Evolutionary conservation across 2,113 vertebrate species (phyloP).

Genomic region (Anolis sagrei): DNA sequence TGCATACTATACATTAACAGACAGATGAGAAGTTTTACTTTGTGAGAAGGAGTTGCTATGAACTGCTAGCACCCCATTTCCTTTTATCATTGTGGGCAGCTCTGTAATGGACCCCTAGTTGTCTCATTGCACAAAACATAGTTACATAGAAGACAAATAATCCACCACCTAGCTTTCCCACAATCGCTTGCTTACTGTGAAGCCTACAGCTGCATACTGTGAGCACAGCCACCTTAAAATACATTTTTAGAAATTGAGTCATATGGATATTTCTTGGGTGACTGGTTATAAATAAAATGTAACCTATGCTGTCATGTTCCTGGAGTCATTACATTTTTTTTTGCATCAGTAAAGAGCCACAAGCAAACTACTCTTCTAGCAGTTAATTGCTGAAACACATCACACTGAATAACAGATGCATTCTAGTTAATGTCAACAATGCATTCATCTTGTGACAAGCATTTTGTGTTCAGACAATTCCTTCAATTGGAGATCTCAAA

Average conservation of each 20-base stretch:
- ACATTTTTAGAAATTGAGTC: slow-evolving; percentile 24
- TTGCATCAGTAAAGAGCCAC: slow-evolving; percentile 6
- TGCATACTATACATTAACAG: neutral
- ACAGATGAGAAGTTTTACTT: neutral
- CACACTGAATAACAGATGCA: neutral
- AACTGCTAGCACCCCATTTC: neutral
- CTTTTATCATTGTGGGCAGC: too few species aligned
- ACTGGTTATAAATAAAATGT: slow-evolving; percentile 36
- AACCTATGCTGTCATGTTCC: slow-evolving; percentile 9
- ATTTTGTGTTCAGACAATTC: neutral
- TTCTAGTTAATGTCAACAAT: neutral
- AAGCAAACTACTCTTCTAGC: neutral
- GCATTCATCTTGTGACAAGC: neutral
- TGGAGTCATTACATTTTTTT: neutral
- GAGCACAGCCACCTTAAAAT: neutral
- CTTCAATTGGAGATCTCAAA: neutral
- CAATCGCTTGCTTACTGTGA: neutral
- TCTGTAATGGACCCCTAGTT: too few species aligned
- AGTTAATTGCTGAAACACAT: slow-evolving; percentile 5
- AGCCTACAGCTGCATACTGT: slow-evolving; percentile 6
- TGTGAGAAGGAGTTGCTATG: neutral
- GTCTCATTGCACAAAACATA: too few species aligned
- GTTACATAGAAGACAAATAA: neutral
- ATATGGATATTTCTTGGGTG: slow-evolving; percentile 21
- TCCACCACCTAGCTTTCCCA: neutral